Evolutionary conservation across 1,140 invertebrate genomes (phyloP).

Genomic region (Tribolium madens): DNA sequence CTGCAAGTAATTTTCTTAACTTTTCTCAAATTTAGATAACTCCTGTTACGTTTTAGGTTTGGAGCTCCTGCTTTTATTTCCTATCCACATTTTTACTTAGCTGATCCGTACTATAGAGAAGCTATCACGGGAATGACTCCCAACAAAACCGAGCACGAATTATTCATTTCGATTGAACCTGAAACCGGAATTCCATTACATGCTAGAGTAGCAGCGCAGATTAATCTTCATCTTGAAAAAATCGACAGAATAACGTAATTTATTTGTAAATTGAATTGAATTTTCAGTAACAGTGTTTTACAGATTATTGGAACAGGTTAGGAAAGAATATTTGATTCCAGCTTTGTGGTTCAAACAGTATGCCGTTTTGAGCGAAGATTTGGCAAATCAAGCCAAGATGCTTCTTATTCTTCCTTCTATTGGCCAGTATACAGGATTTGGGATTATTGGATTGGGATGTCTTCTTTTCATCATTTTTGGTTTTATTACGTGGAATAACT

Average conservation of each 20-base stretch:
- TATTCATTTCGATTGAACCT: conserved; percentile 79
- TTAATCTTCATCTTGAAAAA: conserved; percentile 77
- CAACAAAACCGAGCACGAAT: conserved; percentile 75
- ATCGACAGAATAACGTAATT: conserved; percentile 68
- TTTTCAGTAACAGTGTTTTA: conserved; percentile 51
- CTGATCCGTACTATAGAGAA: conserved; percentile 75
- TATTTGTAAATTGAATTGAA: background rate
- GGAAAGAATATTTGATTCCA: conserved; percentile 72
- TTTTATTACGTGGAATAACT: conserved; percentile 64
- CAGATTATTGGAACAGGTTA: conserved; percentile 70
- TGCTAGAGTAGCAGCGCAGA: conserved; percentile 78
- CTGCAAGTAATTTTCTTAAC: conserved; percentile 66
- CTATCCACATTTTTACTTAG: conserved; percentile 88
- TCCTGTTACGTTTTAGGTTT: conserved; percentile 66
- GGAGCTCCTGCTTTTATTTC: conserved; percentile 86
- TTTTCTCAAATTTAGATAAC: background rate
- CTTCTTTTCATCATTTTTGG: conserved; percentile 67
- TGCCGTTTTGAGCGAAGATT: conserved; percentile 71
- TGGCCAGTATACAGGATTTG: conserved; percentile 69
- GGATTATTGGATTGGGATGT: conserved; percentile 67
- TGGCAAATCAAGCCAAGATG: conserved; percentile 70
- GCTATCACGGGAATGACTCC: conserved; percentile 79
- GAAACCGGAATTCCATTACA: conserved; percentile 76
- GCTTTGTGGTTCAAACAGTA: conserved; percentile 83
- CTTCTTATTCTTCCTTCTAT: conserved; percentile 67